phyloP scores from a whole-genome alignment of 2,888 invertebrate genomes.

The Polymixis flavicincta region DNA sequence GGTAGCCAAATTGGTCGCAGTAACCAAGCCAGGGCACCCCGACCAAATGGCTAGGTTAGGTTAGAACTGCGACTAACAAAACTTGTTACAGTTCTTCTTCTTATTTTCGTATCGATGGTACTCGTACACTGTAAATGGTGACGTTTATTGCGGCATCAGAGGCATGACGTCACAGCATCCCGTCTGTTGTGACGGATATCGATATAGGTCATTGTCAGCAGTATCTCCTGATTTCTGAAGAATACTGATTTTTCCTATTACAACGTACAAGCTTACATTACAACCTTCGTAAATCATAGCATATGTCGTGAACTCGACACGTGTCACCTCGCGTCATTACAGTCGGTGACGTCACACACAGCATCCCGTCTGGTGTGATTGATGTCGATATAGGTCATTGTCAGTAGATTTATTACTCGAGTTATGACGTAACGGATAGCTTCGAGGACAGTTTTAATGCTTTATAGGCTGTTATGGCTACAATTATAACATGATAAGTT shows the following conservation, averaged over 20 bases:
- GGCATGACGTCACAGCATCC: slow-evolving; percentile 33
- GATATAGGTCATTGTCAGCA: slow-evolving; percentile 47
- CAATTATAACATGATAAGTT: not conserved
- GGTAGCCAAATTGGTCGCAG: no score
- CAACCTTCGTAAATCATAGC: not conserved
- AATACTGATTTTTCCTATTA: not conserved
- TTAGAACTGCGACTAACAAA: no score
- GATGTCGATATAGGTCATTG: slow-evolving; percentile 47
- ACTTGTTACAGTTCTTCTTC: no score
- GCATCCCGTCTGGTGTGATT: slow-evolving; percentile 9
- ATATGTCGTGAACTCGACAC: not conserved
- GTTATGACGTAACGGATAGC: slow-evolving; percentile 19
- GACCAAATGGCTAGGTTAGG: no score
- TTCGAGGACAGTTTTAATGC: slow-evolving; percentile 1
- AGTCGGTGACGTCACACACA: slow-evolving; percentile 42
- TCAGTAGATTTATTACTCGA: slow-evolving; percentile 28
- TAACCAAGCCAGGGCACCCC: no score
- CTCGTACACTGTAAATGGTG: no score
- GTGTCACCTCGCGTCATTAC: slow-evolving; percentile 33
- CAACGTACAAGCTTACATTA: not conserved
- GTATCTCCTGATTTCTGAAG: not conserved
- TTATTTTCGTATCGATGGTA: no score
- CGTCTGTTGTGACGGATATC: slow-evolving; percentile 13
- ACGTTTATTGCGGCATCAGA: no score
- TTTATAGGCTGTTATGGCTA: not conserved